Base-by-base conservation (phyloP, 1,140 invertebrate genomes). In the Philaenus spumarius region DNA sequence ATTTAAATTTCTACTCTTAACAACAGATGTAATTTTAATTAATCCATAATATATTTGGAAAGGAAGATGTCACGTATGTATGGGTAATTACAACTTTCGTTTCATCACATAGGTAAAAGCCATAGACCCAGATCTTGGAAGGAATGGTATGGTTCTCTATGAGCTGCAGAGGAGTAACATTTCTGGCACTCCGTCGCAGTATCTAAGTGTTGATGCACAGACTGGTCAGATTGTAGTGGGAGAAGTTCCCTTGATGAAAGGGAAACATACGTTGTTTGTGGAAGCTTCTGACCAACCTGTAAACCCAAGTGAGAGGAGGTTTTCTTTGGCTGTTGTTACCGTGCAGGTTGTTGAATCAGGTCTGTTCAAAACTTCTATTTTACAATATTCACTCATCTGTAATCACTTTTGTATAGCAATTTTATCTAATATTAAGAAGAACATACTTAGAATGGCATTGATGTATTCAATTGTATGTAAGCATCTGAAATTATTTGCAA, bases 271-370 rank as follows among this genome's bases (percentile, higher is more conserved):
- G 0, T 74, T 92, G 2, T 88, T 93, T 60, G 79, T 93, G 15
- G 88, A 91, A 73, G 89, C 88, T 3, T 81, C 82, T 1, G 89
- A 93, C 75, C 87, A 86, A 64, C 87, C 87, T 2, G 73, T 80
- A 0, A 90, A 90, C 76, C 87, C 87, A 1, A 89, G 85, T 42
- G 89, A 92, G 71, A 79, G 82, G 59, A 72, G 89, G 68, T 87
- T 85, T 64, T 87, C 89, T 1, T 69, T 93, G 34, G 88, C 89
- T n/a, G 86, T 91, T 1, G 86, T 91, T 3, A 87, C 86, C 20
- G 79, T 90, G 24, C 83, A 88, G 59, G 80, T 86, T 1, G 76
- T 81, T 7, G 75, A 75, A 62, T 72, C 77, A 24, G 69, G 71
- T 66, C 45, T 39, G 56, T 55, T 17, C 23, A n/a, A n/a, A n/a